A percentile compares a stretch with the other conserved stretches of the same genome.
phyloP scores from a whole-genome alignment of 1,140 invertebrate species.

The Helicoverpa armigera region DNA sequence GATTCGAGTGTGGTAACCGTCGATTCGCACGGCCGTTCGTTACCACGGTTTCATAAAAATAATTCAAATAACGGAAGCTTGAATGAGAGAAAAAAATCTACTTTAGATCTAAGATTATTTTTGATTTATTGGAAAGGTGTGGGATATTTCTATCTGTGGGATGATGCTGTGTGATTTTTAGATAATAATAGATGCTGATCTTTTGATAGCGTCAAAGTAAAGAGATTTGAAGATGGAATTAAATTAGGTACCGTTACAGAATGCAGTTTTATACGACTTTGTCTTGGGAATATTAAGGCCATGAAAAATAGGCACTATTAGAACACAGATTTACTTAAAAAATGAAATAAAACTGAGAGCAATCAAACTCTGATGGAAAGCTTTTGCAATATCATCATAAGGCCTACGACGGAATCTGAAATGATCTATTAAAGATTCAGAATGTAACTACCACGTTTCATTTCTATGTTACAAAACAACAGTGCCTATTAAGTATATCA shows the following conservation, averaged over 20 bases:
- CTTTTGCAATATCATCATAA: too few species aligned
- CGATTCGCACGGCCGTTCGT: slow-evolving; percentile 21
- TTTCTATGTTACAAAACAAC: not conserved
- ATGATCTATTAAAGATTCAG: too few species aligned
- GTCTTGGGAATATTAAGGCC: too few species aligned
- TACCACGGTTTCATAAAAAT: slow-evolving; percentile 34
- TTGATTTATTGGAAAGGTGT: slow-evolving; percentile 6
- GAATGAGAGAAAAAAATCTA: not conserved
- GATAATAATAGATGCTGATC: not conserved
- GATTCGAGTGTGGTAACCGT: slow-evolving; percentile 39
- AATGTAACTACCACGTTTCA: not conserved
- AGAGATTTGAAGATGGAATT: too few species aligned
- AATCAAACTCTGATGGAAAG: too few species aligned
- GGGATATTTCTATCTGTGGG: not conserved
- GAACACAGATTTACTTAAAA: too few species aligned
- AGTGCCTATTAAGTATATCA: not conserved
- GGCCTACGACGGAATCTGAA: too few species aligned
- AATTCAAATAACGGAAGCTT: slow-evolving; percentile 19
- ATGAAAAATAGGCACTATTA: too few species aligned
- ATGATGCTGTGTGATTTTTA: not conserved
- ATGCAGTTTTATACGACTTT: too few species aligned
- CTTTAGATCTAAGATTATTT: slow-evolving; percentile 9
- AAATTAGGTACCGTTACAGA: too few species aligned
- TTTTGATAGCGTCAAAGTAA: not conserved
- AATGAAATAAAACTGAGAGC: too few species aligned